Percentiles rank a stretch among this genome's conserved stretches.
phyloP scores from a whole-genome alignment of 2,888 invertebrate genomes.

The Pristionchus japonicus region DNA sequence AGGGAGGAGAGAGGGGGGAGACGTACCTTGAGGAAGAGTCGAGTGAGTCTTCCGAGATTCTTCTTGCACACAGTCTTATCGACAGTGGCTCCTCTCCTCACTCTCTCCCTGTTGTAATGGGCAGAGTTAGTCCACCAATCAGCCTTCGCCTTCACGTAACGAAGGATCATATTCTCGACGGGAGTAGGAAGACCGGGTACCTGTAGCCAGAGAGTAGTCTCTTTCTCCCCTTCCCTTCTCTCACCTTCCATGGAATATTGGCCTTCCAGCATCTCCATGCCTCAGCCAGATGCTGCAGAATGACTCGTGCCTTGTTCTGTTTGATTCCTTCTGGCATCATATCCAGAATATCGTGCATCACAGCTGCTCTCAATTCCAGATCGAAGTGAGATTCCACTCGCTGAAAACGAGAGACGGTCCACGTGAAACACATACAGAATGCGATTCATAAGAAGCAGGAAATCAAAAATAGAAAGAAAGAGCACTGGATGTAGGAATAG shows the following conservation, averaged over 20 bases:
- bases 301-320: constrained; percentile 98
- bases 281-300: constrained; percentile 97
- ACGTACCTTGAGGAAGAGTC: constrained; percentile 87
- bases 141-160: constrained; percentile 99
- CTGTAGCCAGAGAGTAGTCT: constrained; percentile 75
- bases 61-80: constrained; percentile 99
- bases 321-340: constrained; percentile 99
- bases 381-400: constrained; percentile 99
- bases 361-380: constrained; percentile 86
- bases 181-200: constrained; percentile 98
- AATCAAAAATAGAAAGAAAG: background rate
- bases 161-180: constrained; percentile 99
- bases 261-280: constrained; percentile 99
- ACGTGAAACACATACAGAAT: no score
- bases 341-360: constrained; percentile 95
- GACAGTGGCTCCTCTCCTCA: constrained; percentile 98
- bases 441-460: background rate
- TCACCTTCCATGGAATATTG: constrained; percentile 98
- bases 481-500: no score
- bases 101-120: constrained; percentile 98
- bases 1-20: background rate
- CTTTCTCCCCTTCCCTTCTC: background rate
- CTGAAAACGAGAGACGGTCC: constrained; percentile 81
- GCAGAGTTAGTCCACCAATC: constrained; percentile 99
- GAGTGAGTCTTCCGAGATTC: constrained; percentile 96